phyloP scores from a whole-genome alignment of 2,888 invertebrate species.

The Netelia melanura region DNA sequence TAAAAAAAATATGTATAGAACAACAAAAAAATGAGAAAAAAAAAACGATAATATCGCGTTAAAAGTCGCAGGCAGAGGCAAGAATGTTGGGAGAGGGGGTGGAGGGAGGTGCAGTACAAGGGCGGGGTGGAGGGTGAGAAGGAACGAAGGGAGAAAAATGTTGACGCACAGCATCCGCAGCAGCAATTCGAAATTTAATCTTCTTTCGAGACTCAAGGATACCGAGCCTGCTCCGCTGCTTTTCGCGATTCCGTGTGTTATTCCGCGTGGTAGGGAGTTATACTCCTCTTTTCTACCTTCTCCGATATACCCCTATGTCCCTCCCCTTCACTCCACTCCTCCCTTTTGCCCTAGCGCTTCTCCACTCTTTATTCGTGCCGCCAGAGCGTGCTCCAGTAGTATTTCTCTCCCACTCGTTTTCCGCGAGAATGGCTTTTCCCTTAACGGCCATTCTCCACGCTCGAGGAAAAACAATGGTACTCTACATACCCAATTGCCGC shows the following conservation, averaged over 20 bases:
- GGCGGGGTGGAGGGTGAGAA: background rate
- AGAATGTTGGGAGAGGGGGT: background rate
- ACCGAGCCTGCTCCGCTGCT: constrained; percentile 41
- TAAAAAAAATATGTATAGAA: constrained; percentile 39
- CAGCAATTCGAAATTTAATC: constrained; percentile 70
- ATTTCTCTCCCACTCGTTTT: constrained; percentile 63
- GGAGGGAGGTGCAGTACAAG: background rate
- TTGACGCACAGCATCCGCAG: constrained; percentile 63
- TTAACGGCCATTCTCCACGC: constrained; percentile 65
- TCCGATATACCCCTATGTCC: background rate
- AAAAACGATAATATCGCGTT: constrained; percentile 28
- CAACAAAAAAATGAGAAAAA: constrained; percentile 11
- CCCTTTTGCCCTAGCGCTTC: constrained; percentile 5
- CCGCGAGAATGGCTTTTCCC: constrained; percentile 62
- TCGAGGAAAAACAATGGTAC: constrained; percentile 69
- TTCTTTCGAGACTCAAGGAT: constrained; percentile 60
- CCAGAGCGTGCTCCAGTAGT: constrained; percentile 52
- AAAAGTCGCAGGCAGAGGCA: constrained; percentile 23
- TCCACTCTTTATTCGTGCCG: constrained; percentile 11
- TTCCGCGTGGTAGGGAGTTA: constrained; percentile 35
- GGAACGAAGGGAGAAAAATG: constrained; percentile 37
- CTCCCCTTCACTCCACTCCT: background rate
- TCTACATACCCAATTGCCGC: constrained; percentile 70
- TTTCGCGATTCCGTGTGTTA: constrained; percentile 60
- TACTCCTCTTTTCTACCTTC: background rate